Evolutionary conservation across 2,113 vertebrate species (phyloP).

Genomic region (Accipiter cooperii): DNA sequence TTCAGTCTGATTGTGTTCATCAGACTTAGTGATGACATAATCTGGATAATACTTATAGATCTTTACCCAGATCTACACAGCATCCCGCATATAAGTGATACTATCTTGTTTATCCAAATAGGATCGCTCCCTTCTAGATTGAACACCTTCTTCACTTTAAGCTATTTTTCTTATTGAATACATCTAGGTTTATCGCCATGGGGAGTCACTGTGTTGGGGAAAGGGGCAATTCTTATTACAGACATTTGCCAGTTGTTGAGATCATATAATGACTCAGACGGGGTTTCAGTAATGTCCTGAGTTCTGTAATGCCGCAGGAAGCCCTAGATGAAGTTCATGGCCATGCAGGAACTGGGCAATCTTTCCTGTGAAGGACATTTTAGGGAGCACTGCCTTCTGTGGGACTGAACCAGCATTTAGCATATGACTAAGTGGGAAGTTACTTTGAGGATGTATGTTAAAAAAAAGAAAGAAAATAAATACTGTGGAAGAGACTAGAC

Average conservation of each 20-base stretch:
- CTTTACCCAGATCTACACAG: neutral
- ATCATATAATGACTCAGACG: neutral
- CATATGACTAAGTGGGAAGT: neutral
- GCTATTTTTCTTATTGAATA: neutral
- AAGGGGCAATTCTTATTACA: neutral
- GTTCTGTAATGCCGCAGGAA: neutral
- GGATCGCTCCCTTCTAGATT: neutral
- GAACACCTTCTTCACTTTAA: neutral
- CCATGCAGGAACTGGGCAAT: neutral
- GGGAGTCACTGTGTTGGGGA: neutral
- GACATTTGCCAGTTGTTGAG: neutral
- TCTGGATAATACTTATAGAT: neutral
- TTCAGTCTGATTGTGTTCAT: neutral
- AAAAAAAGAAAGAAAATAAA: constrained; percentile 1
- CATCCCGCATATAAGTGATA: neutral
- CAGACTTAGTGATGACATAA: neutral
- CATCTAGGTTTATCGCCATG: neutral
- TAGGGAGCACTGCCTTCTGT: neutral
- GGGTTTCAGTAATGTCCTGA: neutral
- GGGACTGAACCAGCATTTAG: neutral
- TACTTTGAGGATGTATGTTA: neutral
- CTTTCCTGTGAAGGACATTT: neutral
- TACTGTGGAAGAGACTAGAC: neutral
- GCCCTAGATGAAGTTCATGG: neutral
- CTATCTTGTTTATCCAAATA: neutral